These are phyloP conservation scores for Pseudoatta argentina DNA, from an alignment of 1,140 invertebrate genomes.

Conservation along the genomic window DNA sequence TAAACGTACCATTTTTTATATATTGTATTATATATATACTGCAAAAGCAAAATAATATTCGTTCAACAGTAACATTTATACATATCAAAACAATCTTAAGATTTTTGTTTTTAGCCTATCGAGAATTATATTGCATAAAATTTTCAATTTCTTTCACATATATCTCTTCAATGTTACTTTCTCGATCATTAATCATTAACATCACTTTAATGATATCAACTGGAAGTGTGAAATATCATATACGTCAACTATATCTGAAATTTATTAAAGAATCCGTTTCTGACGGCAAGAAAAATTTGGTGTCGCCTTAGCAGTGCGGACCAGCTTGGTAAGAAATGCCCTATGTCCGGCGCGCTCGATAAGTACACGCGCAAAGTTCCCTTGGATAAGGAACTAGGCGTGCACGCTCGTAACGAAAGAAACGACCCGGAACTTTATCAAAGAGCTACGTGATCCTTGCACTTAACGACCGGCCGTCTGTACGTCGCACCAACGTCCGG, in stretches of 20 bases:
- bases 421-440: slow-evolving; percentile 76
- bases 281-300: slow-evolving; percentile 63
- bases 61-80: not conserved
- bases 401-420: slow-evolving; percentile 74
- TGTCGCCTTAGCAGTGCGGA: slow-evolving; percentile 68
- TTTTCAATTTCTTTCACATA: not conserved
- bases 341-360: slow-evolving; percentile 48
- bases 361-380: slow-evolving; percentile 70
- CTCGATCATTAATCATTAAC: not conserved
- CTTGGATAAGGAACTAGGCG: slow-evolving; percentile 69
- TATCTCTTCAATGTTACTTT: not conserved
- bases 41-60: not conserved
- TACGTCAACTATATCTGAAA: not conserved
- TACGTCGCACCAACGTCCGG: slow-evolving; percentile 55
- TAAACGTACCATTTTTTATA: not conserved
- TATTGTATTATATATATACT: not conserved
- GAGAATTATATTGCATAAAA: not conserved
- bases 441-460: slow-evolving; percentile 76
- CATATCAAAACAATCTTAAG: not conserved
- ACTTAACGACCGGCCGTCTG: slow-evolving; percentile 71
- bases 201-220: not conserved
- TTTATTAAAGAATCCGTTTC: slow-evolving; percentile 52
- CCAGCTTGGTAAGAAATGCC: slow-evolving; percentile 61
- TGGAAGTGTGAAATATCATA: slow-evolving; percentile 9
- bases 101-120: slow-evolving; percentile 1